Base-by-base conservation (phyloP, 2,113 vertebrate genomes). In the Alaudala cheleensis region DNA sequence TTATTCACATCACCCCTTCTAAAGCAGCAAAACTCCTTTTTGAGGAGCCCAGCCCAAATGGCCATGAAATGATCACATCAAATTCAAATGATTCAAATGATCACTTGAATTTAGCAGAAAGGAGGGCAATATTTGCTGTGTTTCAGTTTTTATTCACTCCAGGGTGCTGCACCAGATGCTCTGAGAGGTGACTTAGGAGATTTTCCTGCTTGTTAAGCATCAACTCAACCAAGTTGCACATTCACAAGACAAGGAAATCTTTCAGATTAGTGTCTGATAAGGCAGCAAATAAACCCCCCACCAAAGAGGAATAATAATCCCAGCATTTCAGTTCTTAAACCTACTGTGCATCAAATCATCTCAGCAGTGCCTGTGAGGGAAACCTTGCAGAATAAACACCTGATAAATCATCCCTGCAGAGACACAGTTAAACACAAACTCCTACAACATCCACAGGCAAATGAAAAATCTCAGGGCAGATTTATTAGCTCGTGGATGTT, bases 401-500 rank as follows among this genome's bases (percentile, higher is more conserved):
- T 95, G 95, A 93, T 98, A 97, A 97, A 97, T 97, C 96, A 95
- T 19, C 56, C 23, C 8, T 6, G 39, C 78, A 49, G 33, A 84
- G 93, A 94, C 67, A 92, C 60, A 40, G 53, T 93, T 92, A 95
- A 97, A 95, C 15, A 95, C 88, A 88, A 98, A 97, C 96, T 86
- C 66, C 66, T 71, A 92, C 93, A 89, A 83, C 2, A 10, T 95
- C 95, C 92, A 92, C 88, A 92, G 78, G 54, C 95, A 97, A 98
- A 97, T 97, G 94, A 97, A 97, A 97, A 97, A 94, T 78, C 74
- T 81, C 78, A 81, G 85, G 82, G 95, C 88, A 97, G 98, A 98
- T 98, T 98, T 98, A 98, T 97, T 98, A 87, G 89, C 93, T 93
- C 91, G 83, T 95, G 96, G 96, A 97, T 97, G 96, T 94, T 97